A percentile compares a stretch with the other conserved stretches of the same genome.
These are phyloP conservation scores for Xerus inauris DNA, from an alignment of 2,113 vertebrate species.

Conservation along the genomic window DNA sequence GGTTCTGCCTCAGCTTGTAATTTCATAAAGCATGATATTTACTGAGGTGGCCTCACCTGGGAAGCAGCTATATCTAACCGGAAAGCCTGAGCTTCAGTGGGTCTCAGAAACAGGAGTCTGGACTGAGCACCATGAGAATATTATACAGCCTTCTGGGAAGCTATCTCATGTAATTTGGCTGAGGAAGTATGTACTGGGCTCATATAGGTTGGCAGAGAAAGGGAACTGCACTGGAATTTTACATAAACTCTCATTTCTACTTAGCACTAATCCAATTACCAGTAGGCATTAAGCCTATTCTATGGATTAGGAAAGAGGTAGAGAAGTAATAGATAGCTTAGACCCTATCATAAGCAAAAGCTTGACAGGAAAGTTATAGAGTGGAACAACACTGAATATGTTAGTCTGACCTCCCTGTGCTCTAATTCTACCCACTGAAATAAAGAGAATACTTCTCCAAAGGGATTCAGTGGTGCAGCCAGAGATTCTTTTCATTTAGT, in stretches of 20 bases:
- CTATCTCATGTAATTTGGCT: background rate
- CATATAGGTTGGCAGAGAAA: background rate
- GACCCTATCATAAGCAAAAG: background rate
- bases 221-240: background rate
- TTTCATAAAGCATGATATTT: background rate
- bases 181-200: background rate
- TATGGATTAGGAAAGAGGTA: background rate
- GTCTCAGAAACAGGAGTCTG: background rate
- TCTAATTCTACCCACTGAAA: background rate
- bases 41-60: background rate
- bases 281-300: background rate
- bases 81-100: background rate
- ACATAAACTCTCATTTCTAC: background rate
- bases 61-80: background rate
- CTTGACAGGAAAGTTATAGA: background rate
- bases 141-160: background rate
- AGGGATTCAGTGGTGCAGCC: background rate
- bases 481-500: background rate
- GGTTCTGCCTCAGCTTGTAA: background rate
- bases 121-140: background rate
- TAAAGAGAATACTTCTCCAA: background rate
- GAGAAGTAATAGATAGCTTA: background rate
- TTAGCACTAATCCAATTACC: background rate
- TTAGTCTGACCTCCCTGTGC: background rate
- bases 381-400: background rate